Percentiles rank a stretch among this genome's conserved stretches.
Evolutionary conservation across 2,888 invertebrate species (phyloP).

Genomic region (Cryptocephalus primarius): DNA sequence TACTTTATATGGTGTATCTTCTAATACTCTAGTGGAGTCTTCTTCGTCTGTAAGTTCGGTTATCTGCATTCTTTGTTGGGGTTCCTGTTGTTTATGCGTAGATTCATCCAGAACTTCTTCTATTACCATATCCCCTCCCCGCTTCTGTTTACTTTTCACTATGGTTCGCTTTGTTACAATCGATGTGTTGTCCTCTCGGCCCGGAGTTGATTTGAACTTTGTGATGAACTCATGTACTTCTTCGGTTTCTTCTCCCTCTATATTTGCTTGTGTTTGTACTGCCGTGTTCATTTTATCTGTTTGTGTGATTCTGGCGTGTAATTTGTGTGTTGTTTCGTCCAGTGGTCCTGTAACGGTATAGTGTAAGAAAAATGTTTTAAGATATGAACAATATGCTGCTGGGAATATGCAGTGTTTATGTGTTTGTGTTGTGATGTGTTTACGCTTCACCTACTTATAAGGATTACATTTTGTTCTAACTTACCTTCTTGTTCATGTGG

Average conservation of each 20-base stretch:
- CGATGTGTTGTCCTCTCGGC: conserved; percentile 42
- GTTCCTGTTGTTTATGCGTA: conserved; percentile 14
- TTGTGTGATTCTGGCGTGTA: conserved; percentile 33
- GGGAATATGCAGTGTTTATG: conserved; percentile 2
- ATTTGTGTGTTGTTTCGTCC: conserved; percentile 34
- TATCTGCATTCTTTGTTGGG: conserved; percentile 15
- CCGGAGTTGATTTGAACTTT: conserved; percentile 44
- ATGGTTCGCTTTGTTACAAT: conserved; percentile 48
- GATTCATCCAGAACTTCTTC: conserved; percentile 39
- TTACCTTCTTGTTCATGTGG: conserved; percentile 41
- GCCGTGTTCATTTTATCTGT: conserved; percentile 27
- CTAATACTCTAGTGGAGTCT: background rate
- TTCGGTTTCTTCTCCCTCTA: conserved; percentile 31
- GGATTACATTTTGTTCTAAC: conserved; percentile 22
- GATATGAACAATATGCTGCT: too few relatives aligned
- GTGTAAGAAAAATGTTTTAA: conserved; percentile 6
- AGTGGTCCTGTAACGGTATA: conserved; percentile 32
- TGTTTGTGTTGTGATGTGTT: conserved; percentile 1
- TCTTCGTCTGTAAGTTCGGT: conserved; percentile 11
- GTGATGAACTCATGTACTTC: conserved; percentile 51
- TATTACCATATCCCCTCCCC: conserved; percentile 40
- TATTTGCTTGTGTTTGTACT: conserved; percentile 31
- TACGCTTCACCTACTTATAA: conserved; percentile 13
- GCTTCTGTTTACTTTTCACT: conserved; percentile 30
- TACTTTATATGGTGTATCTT: background rate